phyloP scores from a whole-genome alignment of 2,888 invertebrate genomes.

The Chrysolina haemoptera region DNA sequence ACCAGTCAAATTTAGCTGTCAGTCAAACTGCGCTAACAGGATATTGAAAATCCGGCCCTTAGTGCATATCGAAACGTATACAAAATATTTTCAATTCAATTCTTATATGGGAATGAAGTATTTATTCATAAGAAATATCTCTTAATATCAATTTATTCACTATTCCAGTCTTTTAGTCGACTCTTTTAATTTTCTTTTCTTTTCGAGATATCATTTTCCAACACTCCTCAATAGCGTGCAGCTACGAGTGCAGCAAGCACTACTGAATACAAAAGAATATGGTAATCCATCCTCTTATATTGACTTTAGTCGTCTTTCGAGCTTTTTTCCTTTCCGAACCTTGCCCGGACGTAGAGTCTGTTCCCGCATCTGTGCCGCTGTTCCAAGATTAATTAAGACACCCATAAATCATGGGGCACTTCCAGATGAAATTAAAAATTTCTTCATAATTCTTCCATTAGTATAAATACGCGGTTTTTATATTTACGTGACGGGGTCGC shows the following conservation, averaged over 20 bases:
- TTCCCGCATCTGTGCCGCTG: slow-evolving; percentile 54
- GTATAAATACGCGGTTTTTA: slow-evolving; percentile 53
- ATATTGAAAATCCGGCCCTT: too few relatives aligned
- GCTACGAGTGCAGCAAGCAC: slow-evolving; percentile 3
- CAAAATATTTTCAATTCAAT: too few relatives aligned
- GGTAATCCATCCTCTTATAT: slow-evolving; percentile 47
- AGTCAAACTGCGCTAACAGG: too few relatives aligned
- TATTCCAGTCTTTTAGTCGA: too few relatives aligned
- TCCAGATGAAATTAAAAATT: slow-evolving; percentile 64
- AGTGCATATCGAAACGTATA: too few relatives aligned
- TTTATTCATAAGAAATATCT: too few relatives aligned
- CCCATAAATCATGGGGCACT: slow-evolving; percentile 63
- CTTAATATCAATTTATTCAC: too few relatives aligned
- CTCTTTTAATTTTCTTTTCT: neutral
- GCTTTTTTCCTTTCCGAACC: slow-evolving; percentile 28
- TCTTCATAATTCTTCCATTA: slow-evolving; percentile 61
- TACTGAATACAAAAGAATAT: slow-evolving; percentile 39
- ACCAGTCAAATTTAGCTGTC: too few relatives aligned
- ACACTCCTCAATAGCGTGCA: slow-evolving; percentile 1
- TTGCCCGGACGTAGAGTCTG: slow-evolving; percentile 41
- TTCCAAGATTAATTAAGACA: slow-evolving; percentile 62
- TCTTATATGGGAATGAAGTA: too few relatives aligned
- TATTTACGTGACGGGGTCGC: slow-evolving; percentile 12
- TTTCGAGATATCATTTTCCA: too few relatives aligned
- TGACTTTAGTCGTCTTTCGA: slow-evolving; percentile 31